Conservation (phyloP, 1,140 invertebrate genomes). For the Chironomus striatipennis region DNA sequence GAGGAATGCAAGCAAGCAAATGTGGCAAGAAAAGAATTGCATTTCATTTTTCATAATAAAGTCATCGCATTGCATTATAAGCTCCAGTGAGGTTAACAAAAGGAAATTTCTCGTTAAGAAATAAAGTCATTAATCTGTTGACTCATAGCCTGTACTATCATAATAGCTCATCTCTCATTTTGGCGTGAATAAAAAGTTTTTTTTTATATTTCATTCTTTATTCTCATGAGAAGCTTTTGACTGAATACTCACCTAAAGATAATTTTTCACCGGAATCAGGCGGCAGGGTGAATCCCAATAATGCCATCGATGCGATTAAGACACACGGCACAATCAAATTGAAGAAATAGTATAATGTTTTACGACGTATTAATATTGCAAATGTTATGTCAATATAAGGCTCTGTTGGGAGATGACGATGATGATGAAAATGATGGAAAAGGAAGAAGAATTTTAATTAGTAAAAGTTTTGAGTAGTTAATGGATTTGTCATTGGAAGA, state of each 20-base stretch:
- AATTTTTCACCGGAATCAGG: conserved; percentile 99
- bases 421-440: neutral
- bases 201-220: neutral
- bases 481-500: no score
- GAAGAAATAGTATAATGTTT: conserved; percentile 99
- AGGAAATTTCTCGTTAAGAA: conserved; percentile 2
- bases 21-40: no score
- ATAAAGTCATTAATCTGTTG: conserved; percentile 14
- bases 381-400: conserved; percentile 98
- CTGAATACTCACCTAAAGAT: conserved; percentile 72
- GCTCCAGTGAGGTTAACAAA: neutral
- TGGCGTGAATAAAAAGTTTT: neutral
- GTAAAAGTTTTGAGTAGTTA: no score
- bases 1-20: no score
- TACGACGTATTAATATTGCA: conserved; percentile 91
- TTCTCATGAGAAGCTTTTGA: no score
- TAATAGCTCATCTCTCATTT: neutral
- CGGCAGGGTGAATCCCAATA: conserved; percentile 96
- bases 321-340: conserved; percentile 99
- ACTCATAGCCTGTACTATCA: neutral
- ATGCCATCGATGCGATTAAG: conserved; percentile 96
- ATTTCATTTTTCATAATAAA: conserved; percentile 1
- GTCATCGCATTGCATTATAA: neutral
- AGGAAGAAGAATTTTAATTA: neutral
- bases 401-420: conserved; percentile 46